Evolutionary conservation across 2,888 invertebrate genomes (phyloP).

Genomic region (Phasia obesa): DNA sequence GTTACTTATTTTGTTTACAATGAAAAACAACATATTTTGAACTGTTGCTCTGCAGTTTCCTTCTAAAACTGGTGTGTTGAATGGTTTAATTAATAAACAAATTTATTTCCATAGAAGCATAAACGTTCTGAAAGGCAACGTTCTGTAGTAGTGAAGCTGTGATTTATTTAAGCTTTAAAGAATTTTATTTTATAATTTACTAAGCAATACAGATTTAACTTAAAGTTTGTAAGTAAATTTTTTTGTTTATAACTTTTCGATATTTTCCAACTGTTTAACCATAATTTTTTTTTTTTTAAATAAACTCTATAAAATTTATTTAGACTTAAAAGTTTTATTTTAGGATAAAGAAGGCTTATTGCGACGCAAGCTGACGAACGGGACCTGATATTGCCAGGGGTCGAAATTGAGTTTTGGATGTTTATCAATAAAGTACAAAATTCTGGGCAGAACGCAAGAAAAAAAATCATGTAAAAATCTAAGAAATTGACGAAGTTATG

Average conservation of each 20-base stretch:
- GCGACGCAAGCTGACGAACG: too few relatives aligned
- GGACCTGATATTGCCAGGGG: too few relatives aligned
- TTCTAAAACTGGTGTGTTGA: slow-evolving; percentile 24
- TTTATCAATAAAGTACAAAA: too few relatives aligned
- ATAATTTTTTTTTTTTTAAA: too few relatives aligned
- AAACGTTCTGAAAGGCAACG: background rate
- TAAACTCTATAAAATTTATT: too few relatives aligned
- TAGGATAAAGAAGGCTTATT: too few relatives aligned
- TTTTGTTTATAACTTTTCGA: background rate
- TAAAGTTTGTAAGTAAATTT: background rate
- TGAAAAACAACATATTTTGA: background rate
- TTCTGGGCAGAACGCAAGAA: too few relatives aligned
- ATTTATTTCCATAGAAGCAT: slow-evolving; percentile 29
- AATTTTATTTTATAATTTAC: background rate
- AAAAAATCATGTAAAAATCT: too few relatives aligned
- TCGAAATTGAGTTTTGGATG: too few relatives aligned
- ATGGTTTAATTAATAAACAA: slow-evolving; percentile 60
- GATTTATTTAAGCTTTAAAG: background rate
- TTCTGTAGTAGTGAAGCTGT: background rate
- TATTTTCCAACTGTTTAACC: too few relatives aligned
- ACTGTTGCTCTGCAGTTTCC: slow-evolving; percentile 10
- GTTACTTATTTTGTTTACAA: background rate
- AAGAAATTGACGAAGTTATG: too few relatives aligned
- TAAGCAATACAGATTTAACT: background rate
- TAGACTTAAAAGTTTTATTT: too few relatives aligned